Percentiles rank a stretch among this genome's conserved stretches.
phyloP scores from a whole-genome alignment of 2,797 vertebrate species.

The Poeciliopsis presidionis region DNA sequence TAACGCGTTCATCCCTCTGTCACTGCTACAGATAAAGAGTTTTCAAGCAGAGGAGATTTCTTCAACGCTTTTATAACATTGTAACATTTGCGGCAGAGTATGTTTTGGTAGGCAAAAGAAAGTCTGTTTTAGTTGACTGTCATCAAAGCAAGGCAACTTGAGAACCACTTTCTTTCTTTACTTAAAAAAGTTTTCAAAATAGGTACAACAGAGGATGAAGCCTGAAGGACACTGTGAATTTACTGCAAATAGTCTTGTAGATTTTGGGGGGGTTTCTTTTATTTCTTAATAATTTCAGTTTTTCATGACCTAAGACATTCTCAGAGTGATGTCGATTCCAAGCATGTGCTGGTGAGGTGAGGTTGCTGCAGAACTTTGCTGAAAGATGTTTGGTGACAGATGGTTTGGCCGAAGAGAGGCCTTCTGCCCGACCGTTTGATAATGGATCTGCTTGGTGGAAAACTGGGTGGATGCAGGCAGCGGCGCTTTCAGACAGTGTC shows the following conservation, averaged over 20 bases:
- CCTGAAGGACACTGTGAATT: neutral
- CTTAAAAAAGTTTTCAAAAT: neutral
- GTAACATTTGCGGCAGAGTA: neutral
- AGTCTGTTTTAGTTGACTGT: neutral
- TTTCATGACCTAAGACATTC: slow-evolving; percentile 14
- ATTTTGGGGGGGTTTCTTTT: neutral
- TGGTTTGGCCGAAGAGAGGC: slow-evolving; percentile 42
- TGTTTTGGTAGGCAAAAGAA: neutral
- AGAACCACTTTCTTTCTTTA: neutral
- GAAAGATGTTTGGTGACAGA: slow-evolving; percentile 66
- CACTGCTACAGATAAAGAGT: neutral
- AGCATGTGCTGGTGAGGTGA: slow-evolving; percentile 61
- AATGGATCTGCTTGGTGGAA: slow-evolving; percentile 66
- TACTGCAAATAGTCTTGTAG: neutral
- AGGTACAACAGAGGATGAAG: neutral
- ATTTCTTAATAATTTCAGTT: neutral
- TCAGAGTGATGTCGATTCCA: slow-evolving; percentile 28
- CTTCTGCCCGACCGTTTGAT: slow-evolving; percentile 49
- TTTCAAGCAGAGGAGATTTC: neutral
- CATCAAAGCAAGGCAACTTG: neutral
- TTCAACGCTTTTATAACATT: neutral
- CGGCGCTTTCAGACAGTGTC: slow-evolving; percentile 63
- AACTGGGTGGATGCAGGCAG: slow-evolving; percentile 45
- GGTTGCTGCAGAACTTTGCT: slow-evolving; percentile 40
- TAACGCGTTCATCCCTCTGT: neutral